These are phyloP conservation scores for Laspeyria flexula DNA, from an alignment of 2,888 invertebrate species.

Conservation along the genomic window DNA sequence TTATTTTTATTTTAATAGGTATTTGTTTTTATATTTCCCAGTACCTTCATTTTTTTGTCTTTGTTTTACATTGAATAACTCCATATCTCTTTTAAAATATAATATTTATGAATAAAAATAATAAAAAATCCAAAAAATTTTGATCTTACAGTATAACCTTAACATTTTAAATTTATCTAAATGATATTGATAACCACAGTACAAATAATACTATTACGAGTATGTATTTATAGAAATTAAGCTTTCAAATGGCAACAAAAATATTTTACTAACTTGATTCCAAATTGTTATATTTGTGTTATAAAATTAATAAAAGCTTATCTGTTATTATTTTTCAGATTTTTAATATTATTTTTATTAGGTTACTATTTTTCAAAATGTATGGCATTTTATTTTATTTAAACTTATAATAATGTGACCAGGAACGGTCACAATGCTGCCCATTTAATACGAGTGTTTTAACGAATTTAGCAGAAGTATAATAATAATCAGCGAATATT, in stretches of 20 bases:
- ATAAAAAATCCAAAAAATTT: conserved; percentile 10
- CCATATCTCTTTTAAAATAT: conserved; percentile 48
- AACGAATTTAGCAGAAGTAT: conserved; percentile 20
- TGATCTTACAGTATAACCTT: conserved; percentile 20
- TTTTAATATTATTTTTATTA: not conserved
- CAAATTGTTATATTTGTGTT: not conserved
- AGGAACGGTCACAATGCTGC: not conserved
- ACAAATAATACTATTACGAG: too few species aligned
- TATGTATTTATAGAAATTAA: conserved; percentile 54
- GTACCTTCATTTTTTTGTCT: conserved; percentile 2
- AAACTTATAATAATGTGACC: not conserved
- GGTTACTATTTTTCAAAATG: not conserved
- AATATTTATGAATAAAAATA: conserved; percentile 20
- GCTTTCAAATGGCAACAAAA: conserved; percentile 36
- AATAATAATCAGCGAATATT: conserved; percentile 13
- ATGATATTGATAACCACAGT: conserved; percentile 45
- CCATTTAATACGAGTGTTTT: conserved; percentile 12
- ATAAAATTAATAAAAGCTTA: not conserved
- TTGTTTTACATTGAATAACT: conserved; percentile 38
- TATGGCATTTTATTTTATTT: too few species aligned
- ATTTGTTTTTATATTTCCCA: not conserved
- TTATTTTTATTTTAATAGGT: not conserved
- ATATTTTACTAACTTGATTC: too few species aligned
- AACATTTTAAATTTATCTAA: conserved; percentile 21
- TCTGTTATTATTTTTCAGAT: not conserved